These are phyloP conservation scores for Schizaphis graminum DNA, from an alignment of 2,888 invertebrate genomes.

Conservation along the genomic window DNA sequence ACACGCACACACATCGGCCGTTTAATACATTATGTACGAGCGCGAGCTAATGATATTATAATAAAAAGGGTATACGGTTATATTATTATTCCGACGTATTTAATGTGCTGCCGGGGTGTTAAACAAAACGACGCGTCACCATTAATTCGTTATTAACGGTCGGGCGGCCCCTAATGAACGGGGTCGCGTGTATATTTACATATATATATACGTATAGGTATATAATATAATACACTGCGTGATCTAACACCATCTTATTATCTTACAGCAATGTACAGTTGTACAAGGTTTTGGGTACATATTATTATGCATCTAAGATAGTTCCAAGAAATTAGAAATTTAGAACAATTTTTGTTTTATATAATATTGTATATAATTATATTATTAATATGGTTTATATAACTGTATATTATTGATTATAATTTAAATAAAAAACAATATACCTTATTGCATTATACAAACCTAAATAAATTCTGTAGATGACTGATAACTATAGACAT, in stretches of 20 bases:
- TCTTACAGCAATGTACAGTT: neutral
- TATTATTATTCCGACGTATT: slow-evolving; percentile 1
- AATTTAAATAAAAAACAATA: neutral
- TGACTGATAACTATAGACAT: no score
- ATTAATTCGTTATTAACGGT: slow-evolving; percentile 65
- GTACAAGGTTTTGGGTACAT: neutral
- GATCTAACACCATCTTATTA: neutral
- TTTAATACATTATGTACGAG: neutral
- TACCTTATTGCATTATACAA: neutral
- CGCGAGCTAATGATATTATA: slow-evolving; percentile 43
- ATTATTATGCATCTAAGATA: neutral
- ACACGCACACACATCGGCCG: neutral
- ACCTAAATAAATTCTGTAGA: no score
- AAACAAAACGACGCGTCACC: slow-evolving; percentile 65
- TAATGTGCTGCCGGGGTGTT: slow-evolving; percentile 61
- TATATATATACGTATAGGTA: neutral
- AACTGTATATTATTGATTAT: neutral
- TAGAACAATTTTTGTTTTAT: neutral
- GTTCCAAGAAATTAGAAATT: neutral
- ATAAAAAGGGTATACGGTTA: slow-evolving; percentile 37
- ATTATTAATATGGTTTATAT: neutral
- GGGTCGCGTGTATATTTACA: neutral
- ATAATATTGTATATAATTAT: no score
- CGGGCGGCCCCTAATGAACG: slow-evolving; percentile 37
- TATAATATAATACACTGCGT: neutral